These are phyloP conservation scores for Drosophila picticornis DNA, from an alignment of 2,888 invertebrate genomes.

Conservation along the genomic window DNA sequence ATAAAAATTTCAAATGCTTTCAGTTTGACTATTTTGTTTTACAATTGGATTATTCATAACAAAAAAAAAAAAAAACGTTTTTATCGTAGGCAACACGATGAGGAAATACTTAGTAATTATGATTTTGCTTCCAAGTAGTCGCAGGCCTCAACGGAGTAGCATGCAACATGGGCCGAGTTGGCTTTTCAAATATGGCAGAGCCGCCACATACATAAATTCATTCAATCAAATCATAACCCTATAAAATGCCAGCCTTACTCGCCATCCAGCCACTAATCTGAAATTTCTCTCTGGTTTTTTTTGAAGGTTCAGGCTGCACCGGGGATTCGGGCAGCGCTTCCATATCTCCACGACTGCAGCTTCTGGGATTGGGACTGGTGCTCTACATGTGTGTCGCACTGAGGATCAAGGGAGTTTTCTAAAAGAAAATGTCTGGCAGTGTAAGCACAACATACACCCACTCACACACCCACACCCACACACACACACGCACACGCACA, in stretches of 20 bases:
- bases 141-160: constrained; percentile 27
- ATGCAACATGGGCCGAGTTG: constrained; percentile 24
- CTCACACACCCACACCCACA: constrained; percentile 8
- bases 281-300: constrained; percentile 16
- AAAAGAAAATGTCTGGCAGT: constrained; percentile 63
- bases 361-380: constrained; percentile 56
- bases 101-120: constrained; percentile 29
- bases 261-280: background rate
- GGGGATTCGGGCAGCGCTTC: constrained; percentile 72
- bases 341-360: constrained; percentile 54
- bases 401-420: constrained; percentile 66
- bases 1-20: constrained; percentile 35
- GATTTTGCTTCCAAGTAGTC: constrained; percentile 47
- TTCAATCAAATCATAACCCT: constrained; percentile 46
- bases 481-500: constrained; percentile 21
- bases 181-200: constrained; percentile 21
- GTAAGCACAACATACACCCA: constrained; percentile 31
- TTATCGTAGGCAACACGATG: constrained; percentile 14
- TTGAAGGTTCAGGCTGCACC: constrained; percentile 75
- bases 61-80: constrained; percentile 1
- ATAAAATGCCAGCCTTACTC: background rate
- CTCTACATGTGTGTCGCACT: constrained; percentile 53
- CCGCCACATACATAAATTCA: constrained; percentile 48
- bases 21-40: constrained; percentile 28
- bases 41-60: constrained; percentile 14